Evolutionary conservation across 1,140 invertebrate genomes (phyloP).

Genomic region (Drosophila simulans): DNA sequence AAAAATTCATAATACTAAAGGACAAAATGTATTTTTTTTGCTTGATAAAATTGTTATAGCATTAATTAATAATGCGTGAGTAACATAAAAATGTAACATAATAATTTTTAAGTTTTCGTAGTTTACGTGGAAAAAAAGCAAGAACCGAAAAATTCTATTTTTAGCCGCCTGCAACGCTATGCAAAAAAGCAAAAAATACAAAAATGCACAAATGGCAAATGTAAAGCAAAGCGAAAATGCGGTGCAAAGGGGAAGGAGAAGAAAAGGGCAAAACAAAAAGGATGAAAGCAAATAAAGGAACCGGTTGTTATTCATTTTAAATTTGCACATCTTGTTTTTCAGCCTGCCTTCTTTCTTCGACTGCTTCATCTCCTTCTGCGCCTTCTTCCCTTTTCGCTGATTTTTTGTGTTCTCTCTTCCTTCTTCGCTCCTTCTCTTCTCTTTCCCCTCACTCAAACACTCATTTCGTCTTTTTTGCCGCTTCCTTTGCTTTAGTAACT

Average conservation of each 20-base stretch:
- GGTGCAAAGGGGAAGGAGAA: neutral
- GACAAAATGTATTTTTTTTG: no score
- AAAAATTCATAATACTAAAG: no score
- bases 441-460: no score
- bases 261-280: neutral
- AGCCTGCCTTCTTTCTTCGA: neutral
- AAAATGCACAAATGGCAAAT: constrained; percentile 31
- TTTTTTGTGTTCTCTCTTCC: constrained; percentile 25
- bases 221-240: constrained; percentile 15
- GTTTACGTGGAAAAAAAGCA: neutral
- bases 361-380: neutral
- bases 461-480: constrained; percentile 26
- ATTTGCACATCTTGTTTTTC: constrained; percentile 23
- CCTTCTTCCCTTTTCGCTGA: neutral
- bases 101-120: neutral
- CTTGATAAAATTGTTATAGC: no score
- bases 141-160: no score
- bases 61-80: no score
- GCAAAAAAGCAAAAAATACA: neutral
- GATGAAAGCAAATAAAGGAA: constrained; percentile 59
- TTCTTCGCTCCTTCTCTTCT: neutral
- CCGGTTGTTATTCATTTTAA: constrained; percentile 67
- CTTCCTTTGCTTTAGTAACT: constrained; percentile 69
- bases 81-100: neutral
- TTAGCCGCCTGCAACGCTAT: no score